These are phyloP conservation scores for Anodontia alba DNA, from an alignment of 2,888 invertebrate species.

Conservation along the genomic window DNA sequence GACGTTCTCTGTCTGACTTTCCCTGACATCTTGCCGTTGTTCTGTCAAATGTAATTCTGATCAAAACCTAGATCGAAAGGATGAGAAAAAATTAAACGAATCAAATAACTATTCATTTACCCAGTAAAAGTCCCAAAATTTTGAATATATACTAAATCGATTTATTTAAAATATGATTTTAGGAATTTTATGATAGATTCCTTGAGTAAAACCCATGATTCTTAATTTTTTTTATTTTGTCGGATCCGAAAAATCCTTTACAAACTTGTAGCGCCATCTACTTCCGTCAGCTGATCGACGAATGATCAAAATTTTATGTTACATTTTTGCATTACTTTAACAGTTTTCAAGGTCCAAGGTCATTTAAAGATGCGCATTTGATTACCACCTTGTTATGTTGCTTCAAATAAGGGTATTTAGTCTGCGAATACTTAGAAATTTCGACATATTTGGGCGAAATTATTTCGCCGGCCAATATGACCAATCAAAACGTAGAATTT, in stretches of 20 bases:
- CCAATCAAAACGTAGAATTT: constrained; percentile 64
- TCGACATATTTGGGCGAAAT: not conserved
- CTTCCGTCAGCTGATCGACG: constrained; percentile 82
- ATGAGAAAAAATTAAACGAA: not conserved
- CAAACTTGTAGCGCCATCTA: constrained; percentile 71
- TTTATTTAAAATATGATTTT: too few relatives aligned
- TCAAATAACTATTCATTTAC: not conserved
- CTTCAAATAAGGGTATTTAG: too few relatives aligned
- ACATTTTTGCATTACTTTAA: not conserved
- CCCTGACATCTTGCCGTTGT: constrained; percentile 81
- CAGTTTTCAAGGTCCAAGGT: not conserved
- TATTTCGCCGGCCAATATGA: constrained; percentile 62
- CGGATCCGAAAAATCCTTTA: not conserved
- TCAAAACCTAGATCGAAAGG: constrained; percentile 39
- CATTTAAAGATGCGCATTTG: too few relatives aligned
- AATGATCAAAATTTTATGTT: constrained; percentile 58
- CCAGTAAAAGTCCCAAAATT: not conserved
- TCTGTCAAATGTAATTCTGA: constrained; percentile 68
- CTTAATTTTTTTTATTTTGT: too few relatives aligned
- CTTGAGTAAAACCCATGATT: too few relatives aligned
- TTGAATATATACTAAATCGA: not conserved
- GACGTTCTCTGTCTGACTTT: constrained; percentile 83
- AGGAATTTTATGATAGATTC: too few relatives aligned
- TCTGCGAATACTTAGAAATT: too few relatives aligned
- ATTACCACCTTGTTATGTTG: too few relatives aligned